These are phyloP conservation scores for Willowsia nigromaculata DNA, from an alignment of 2,888 invertebrate genomes.

Conservation along the genomic window DNA sequence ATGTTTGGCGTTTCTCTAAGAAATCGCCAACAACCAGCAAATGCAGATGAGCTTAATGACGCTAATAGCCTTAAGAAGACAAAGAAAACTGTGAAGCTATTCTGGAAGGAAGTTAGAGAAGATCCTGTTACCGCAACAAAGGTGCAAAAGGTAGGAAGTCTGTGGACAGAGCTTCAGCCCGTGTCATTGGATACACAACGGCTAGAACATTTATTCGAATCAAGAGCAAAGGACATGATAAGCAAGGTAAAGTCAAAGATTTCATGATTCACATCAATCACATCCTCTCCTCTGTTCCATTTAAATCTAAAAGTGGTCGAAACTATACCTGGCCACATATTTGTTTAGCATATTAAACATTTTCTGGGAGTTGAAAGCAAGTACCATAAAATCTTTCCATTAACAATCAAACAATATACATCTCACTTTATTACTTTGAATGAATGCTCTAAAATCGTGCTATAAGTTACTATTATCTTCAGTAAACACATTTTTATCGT, in stretches of 20 bases:
- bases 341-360: too few relatives aligned
- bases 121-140: conserved; percentile 85
- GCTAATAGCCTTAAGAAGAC: conserved; percentile 87
- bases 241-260: conserved; percentile 87
- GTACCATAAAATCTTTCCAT: neutral
- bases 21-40: conserved; percentile 65
- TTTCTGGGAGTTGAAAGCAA: too few relatives aligned
- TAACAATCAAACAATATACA: neutral
- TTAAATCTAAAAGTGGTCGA: too few relatives aligned
- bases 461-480: neutral
- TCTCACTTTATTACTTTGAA: neutral
- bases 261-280: neutral
- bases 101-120: conserved; percentile 97
- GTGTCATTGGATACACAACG: conserved; percentile 94
- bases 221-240: conserved; percentile 95
- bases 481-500: neutral
- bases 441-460: neutral
- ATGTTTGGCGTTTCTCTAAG: conserved; percentile 80
- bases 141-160: conserved; percentile 81
- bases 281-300: too few relatives aligned
- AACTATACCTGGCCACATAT: too few relatives aligned
- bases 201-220: conserved; percentile 97
- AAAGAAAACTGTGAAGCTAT: conserved; percentile 97
- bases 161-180: conserved; percentile 95
- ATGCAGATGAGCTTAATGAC: conserved; percentile 80